Base-by-base conservation (phyloP, 1,140 invertebrate genomes). In the Drosophila rhopaloa region DNA sequence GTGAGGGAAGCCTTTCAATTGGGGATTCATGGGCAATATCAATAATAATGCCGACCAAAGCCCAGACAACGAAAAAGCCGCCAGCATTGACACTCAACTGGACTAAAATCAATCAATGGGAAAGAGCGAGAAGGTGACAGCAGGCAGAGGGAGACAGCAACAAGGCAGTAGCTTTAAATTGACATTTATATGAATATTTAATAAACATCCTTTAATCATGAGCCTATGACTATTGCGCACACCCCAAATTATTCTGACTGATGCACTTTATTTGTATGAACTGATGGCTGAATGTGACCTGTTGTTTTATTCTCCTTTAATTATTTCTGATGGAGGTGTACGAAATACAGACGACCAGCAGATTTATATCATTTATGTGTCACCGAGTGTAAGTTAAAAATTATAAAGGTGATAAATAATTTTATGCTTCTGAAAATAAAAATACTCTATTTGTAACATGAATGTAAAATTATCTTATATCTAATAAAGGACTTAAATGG, bases 131-230 rank as follows among this genome's bases (percentile, higher is more conserved):
- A 40, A 5, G 24, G 37, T 0, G 41, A 9, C 5, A 35, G 0
- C 10, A 19, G 10, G 10, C 44, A 13, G 46, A 48, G 7, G n/a
- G 46, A 29, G 46, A 48, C 7, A 48, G 47, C 14, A 0, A 9
- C 7, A 10, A 4, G 10, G 56, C 47, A 70, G 76, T 62, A 68
- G 83, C 88, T 84, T 91, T 91, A 91, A 91, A 91, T 88, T 89
- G 88, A 81, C 88, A 91, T 91, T 91, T 88, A 91, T 81, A 91
- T 91, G 82, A 91, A 91, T 91, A 91, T 88, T 91, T 91, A 91
- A 91, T 91, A 68, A 60, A 81, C 82, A 91, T 91, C 80, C 88
- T 91, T 91, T 91, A 91, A 91, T 91, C 82, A 91, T 79, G 68
- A 72, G 55, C 32, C 76, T n/a, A n/a, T n/a, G 16, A 38, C 13